These are phyloP conservation scores for Ctena decussata DNA, from an alignment of 2,888 invertebrate species.

Conservation along the genomic window DNA sequence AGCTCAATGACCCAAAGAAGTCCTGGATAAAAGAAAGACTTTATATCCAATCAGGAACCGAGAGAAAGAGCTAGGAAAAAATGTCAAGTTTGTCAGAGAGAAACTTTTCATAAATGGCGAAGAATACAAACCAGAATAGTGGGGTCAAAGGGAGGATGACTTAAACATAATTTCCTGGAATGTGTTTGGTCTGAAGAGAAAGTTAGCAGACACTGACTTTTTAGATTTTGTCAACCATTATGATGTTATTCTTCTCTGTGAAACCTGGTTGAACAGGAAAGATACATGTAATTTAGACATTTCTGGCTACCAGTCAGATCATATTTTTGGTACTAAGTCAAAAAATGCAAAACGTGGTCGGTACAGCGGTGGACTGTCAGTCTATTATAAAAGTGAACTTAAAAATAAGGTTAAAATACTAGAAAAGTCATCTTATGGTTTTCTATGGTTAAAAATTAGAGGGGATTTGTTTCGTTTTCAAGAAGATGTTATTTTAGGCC, in stretches of 20 bases:
- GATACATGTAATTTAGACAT: background rate
- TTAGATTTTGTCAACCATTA: background rate
- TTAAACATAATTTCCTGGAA: constrained; percentile 16
- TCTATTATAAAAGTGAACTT: constrained; percentile 6
- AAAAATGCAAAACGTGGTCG: background rate
- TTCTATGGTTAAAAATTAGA: constrained; percentile 4
- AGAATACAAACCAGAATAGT: background rate
- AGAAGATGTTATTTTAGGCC: constrained; percentile 8
- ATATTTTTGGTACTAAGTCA: constrained; percentile 17
- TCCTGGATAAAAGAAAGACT: background rate
- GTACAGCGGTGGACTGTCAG: constrained; percentile 2
- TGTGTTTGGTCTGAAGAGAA: background rate
- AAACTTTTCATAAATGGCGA: constrained; percentile 17
- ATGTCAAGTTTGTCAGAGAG: constrained; percentile 11
- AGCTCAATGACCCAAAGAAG: constrained; percentile 2
- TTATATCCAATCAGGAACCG: background rate
- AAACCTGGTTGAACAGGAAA: constrained; percentile 7
- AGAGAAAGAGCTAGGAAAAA: constrained; percentile 6
- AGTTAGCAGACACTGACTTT: constrained; percentile 8
- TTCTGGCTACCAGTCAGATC: background rate
- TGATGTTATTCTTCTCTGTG: constrained; percentile 15
- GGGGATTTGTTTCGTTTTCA: background rate
- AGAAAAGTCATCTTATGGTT: background rate
- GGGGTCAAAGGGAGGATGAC: constrained; percentile 6
- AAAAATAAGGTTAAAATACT: constrained; percentile 1